A percentile compares a stretch with the other conserved stretches of the same genome.
phyloP scores from a whole-genome alignment of 2,888 invertebrate genomes.

The Nycteola revayana region DNA sequence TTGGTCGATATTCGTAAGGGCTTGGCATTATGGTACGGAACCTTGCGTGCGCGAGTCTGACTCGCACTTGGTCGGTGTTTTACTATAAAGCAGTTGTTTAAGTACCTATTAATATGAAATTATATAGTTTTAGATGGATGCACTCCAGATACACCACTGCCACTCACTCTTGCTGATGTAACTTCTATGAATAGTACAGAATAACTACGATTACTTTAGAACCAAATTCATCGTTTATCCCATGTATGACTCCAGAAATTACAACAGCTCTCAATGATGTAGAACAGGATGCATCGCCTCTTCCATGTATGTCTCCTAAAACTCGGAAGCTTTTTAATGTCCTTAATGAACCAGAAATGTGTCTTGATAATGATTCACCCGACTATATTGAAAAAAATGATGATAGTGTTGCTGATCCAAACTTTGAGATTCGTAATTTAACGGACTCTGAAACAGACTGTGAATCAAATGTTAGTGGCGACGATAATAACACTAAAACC shows the following conservation, averaged over 20 bases:
- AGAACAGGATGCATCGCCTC: slow-evolving; percentile 11
- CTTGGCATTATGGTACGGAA: slow-evolving; percentile 6
- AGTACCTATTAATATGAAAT: slow-evolving; percentile 1
- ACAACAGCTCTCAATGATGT: slow-evolving; percentile 10
- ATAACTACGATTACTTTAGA: slow-evolving; percentile 11
- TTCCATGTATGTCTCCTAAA: slow-evolving; percentile 11
- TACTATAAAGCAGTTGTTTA: too few species aligned
- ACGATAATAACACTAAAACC: slow-evolving; percentile 6
- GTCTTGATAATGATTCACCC: slow-evolving; percentile 3
- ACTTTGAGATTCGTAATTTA: slow-evolving; percentile 9
- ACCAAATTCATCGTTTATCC: slow-evolving; percentile 9
- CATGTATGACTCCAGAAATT: slow-evolving; percentile 9
- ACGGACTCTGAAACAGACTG: slow-evolving; percentile 8
- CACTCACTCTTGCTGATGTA: slow-evolving; percentile 5
- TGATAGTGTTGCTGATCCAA: slow-evolving; percentile 9
- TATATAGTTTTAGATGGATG: slow-evolving; percentile 1
- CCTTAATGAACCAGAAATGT: slow-evolving; percentile 3
- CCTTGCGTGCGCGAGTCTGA: slow-evolving; percentile 2
- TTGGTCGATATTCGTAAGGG: slow-evolving; percentile 5
- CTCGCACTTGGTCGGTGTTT: neutral
- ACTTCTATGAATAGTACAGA: slow-evolving; percentile 5
- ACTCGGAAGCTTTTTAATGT: slow-evolving; percentile 7
- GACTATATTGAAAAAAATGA: slow-evolving; percentile 7
- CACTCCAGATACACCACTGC: slow-evolving; percentile 4
- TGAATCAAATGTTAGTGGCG: slow-evolving; percentile 8